A percentile compares a stretch with the other conserved stretches of the same genome.
phyloP scores from a whole-genome alignment of 2,113 vertebrate genomes.

The Serilophus lunatus region DNA sequence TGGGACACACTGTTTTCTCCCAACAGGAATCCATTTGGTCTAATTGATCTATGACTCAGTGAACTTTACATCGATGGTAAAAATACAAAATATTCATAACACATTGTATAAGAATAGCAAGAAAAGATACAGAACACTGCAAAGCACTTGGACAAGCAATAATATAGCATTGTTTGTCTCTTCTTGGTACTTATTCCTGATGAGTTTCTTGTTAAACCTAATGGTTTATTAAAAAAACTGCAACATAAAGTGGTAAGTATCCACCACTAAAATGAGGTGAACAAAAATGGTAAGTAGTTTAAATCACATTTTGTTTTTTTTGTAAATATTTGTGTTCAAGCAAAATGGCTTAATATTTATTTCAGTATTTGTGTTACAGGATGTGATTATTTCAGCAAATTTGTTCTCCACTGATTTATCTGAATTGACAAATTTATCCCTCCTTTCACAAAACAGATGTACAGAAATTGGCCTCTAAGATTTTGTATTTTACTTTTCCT shows the following conservation, averaged over 20 bases:
- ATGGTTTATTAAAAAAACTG: not conserved
- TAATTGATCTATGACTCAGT: not conserved
- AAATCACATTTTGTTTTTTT: not conserved
- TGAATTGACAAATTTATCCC: not conserved
- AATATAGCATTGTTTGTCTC: not conserved
- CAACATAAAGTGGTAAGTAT: not conserved
- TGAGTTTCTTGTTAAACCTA: not conserved
- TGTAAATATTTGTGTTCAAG: not conserved
- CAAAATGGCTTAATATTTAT: not conserved
- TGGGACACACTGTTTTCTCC: not conserved
- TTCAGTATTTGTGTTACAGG: not conserved
- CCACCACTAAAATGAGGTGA: not conserved
- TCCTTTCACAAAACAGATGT: not conserved
- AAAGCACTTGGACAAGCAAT: not conserved
- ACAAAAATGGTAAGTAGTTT: not conserved
- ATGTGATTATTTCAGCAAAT: not conserved
- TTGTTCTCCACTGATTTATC: not conserved
- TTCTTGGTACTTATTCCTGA: not conserved
- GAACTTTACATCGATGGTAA: not conserved
- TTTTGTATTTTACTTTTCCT: not conserved
- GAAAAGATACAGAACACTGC: not conserved
- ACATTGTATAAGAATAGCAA: not conserved
- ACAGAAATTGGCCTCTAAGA: not conserved
- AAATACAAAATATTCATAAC: not conserved
- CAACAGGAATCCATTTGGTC: not conserved